Base-by-base conservation (phyloP, 2,113 vertebrate genomes). In the Heliornis fulica region DNA sequence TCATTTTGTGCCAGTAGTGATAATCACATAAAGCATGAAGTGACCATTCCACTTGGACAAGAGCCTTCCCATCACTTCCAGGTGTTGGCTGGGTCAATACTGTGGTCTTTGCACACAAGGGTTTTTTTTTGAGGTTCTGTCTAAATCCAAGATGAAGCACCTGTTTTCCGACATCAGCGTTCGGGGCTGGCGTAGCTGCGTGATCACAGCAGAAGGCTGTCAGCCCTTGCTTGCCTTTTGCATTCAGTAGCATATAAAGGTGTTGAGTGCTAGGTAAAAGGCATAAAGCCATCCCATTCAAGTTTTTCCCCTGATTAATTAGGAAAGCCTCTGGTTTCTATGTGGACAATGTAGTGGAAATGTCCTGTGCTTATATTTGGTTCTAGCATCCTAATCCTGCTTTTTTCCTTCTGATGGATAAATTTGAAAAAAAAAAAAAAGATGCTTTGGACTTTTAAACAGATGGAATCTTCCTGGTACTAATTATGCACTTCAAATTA, bases 401-500 rank as follows among this genome's bases (percentile, higher is more conserved):
- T 76, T 28, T 59, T 71, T 82, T 76, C 7, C 3, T 74, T 69
- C 66, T 32, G n/a, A 43, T 69, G 65, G 17, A 69, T 63, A 13
- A 59, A 68, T 53, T 46, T n/a, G 54, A 23, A 57, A 77, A 45
- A 45, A 45, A 45, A 45, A 15, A 45, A 64, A 20, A 80, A 77
- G 16, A 56, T 21, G 6, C 4, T 82, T 87, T 74, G 29, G 36
- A 34, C 64, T 75, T 94, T 54, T 48, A 70, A 83, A 74, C 13
- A 22, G 15, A 22, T 59, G 6, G n/a, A 80, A 63, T 17, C 54
- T 74, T 87, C 13, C 60, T 63, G 19, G 2, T 78, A 56, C 63
- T 86, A 53, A 21, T 63, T 87, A 83, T 71, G 68, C 90, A 86
- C 23, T 46, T 85, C 23, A 86, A 77, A 83, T 74, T 64, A 72